Percentiles rank a stretch among this genome's conserved stretches.
Conservation (phyloP, 2,888 invertebrate genomes). For the Euzophera pinguis region DNA sequence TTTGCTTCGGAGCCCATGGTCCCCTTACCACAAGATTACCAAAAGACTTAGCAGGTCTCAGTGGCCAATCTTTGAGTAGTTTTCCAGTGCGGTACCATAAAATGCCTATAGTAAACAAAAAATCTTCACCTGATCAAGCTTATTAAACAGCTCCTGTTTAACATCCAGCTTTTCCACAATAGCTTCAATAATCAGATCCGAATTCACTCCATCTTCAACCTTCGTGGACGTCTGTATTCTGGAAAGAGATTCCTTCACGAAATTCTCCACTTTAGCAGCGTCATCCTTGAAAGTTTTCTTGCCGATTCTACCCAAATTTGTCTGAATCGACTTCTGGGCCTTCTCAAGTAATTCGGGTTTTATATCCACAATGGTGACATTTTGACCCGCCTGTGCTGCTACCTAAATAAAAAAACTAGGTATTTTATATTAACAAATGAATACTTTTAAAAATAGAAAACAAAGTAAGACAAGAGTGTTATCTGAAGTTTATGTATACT, state of each 20-base stretch:
- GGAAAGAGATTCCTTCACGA: conserved; percentile 81
- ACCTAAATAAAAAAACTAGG: conserved; percentile 82
- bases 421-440: not conserved
- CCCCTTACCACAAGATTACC: too few relatives aligned
- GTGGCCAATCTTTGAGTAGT: too few relatives aligned
- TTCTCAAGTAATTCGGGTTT: conserved; percentile 85
- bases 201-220: conserved; percentile 78
- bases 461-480: too few relatives aligned
- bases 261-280: conserved; percentile 82
- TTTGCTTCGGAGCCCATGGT: too few relatives aligned
- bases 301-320: conserved; percentile 86
- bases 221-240: conserved; percentile 83
- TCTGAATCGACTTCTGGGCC: conserved; percentile 84
- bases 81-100: too few relatives aligned
- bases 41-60: too few relatives aligned
- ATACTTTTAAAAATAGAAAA: too few relatives aligned
- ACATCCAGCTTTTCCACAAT: conserved; percentile 90
- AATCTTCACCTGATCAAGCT: conserved; percentile 84
- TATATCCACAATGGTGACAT: conserved; percentile 90
- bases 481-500: not conserved
- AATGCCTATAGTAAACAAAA: too few relatives aligned
- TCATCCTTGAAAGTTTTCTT: conserved; percentile 88
- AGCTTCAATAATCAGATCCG: conserved; percentile 91
- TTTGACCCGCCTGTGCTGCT: conserved; percentile 90
- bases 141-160: conserved; percentile 87